A percentile compares a stretch with the other conserved stretches of the same genome.
These are phyloP conservation scores for Syngnathus scovelli DNA, from an alignment of 2,113 vertebrate species.

Conservation along the genomic window DNA sequence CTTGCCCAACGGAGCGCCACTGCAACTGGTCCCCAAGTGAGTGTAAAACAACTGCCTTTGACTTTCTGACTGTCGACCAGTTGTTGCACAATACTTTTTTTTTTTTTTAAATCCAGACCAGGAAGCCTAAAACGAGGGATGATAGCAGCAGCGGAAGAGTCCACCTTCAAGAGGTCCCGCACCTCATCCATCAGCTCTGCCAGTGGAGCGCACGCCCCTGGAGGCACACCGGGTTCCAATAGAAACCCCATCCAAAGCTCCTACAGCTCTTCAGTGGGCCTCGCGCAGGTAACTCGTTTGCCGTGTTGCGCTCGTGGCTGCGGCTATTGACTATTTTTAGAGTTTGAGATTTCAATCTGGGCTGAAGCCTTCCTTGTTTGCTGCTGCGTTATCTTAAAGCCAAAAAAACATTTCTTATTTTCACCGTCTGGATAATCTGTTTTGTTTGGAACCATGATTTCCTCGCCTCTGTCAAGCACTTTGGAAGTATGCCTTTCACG, in stretches of 20 bases:
- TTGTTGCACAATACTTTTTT: not conserved
- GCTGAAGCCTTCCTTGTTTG: not conserved
- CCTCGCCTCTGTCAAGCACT: not conserved
- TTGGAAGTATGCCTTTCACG: not conserved
- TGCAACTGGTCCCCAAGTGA: constrained; percentile 87
- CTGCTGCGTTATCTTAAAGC: not conserved
- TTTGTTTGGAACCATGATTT: not conserved
- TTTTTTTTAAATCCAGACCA: constrained; percentile 63
- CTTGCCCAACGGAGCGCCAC: constrained; percentile 79
- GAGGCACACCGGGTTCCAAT: constrained; percentile 74
- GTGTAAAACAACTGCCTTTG: constrained; percentile 37
- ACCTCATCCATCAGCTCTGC: constrained; percentile 84
- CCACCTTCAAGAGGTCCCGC: constrained; percentile 80
- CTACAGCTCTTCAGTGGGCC: constrained; percentile 83
- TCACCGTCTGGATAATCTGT: too few relatives aligned
- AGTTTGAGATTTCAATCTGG: not conserved
- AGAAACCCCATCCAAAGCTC: constrained; percentile 92
- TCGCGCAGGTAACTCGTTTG: constrained; percentile 70
- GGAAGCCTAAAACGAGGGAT: constrained; percentile 82
- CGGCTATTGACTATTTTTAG: not conserved
- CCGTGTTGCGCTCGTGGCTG: not conserved
- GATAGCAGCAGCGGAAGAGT: constrained; percentile 72
- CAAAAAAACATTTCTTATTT: not conserved
- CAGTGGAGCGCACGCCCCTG: constrained; percentile 52
- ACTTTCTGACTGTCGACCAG: not conserved